Evolutionary conservation across 2,113 vertebrate species (phyloP), one percentile per base, ranked within the genome.

Genomic region (Capreolus pygargus): DNA sequence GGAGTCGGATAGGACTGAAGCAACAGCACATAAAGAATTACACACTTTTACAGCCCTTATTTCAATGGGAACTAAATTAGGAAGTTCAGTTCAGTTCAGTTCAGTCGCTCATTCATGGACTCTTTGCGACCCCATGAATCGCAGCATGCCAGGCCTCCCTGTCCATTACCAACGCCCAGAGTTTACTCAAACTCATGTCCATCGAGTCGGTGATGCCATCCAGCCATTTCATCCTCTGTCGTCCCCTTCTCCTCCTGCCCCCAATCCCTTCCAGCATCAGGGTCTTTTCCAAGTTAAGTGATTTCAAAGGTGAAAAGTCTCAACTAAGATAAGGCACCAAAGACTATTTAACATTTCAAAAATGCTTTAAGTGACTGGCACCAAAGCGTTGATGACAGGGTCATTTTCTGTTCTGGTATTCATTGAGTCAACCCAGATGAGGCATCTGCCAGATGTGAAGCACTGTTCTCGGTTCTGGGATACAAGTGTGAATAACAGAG

Each of bases 221-320:
- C 47, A 14, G 47, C 47, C 47, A 50, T 50, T 12, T 50, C 47
- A 50, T 50, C 47, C 47, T 50, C 47, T 50, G 47, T 50, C 13
- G 12, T 50, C 47, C 12, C 47, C 47, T 50, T 50, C 47, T 50
- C 47, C 47, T 50, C 47, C 47, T 50, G 47, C 13, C 47, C 12
- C 47, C 47, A 50, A 50, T 50, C 12, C 47, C 47, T 50, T 12
- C 47, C 12, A 14, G 47, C 47, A 50, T 50, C 47, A 50, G 47
- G 13, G 47, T 13, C 13, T 50, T 50, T 50, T 50, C 47, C 47
- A 50, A 50, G 47, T 85, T 58, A 50, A 60, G 85, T 54, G 43
- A 70, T 90, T 89, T 82, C 36, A 39, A 91, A 94, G 47, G 61
- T 39, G 52, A 12, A 43, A 83, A 82, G 36, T 27, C 52, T 97